phyloP scores from a whole-genome alignment of 2,113 vertebrate species.

The Thinocorus orbignyianus region DNA sequence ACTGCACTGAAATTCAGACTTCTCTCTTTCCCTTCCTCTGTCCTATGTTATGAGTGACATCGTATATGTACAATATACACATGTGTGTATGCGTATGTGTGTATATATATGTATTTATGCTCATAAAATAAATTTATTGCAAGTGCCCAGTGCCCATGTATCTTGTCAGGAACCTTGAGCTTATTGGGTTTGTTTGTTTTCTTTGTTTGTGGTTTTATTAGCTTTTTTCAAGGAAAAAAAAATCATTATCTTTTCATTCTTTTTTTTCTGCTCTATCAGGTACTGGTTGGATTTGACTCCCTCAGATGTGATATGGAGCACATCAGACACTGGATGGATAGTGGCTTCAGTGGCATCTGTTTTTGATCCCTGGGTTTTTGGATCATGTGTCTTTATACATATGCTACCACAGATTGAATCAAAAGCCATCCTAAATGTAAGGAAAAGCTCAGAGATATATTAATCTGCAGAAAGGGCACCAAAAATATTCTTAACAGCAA shows the following conservation, averaged over 20 bases:
- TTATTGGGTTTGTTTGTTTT: not conserved
- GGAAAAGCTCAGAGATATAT: not conserved
- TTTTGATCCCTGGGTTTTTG: conserved; percentile 80
- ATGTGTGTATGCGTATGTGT: not conserved
- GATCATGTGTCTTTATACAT: conserved; percentile 79
- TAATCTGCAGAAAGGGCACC: not conserved
- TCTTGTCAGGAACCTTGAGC: not conserved
- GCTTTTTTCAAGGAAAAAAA: not conserved
- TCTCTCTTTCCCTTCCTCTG: not conserved
- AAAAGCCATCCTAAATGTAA: conserved; percentile 73
- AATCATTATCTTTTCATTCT: not conserved
- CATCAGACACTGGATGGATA: conserved; percentile 85
- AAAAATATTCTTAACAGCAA: not conserved
- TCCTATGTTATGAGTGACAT: not conserved
- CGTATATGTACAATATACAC: too few species aligned
- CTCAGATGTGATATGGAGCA: conserved; percentile 74
- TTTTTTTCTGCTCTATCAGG: conserved; percentile 15
- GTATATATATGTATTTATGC: not conserved
- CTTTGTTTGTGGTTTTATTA: not conserved
- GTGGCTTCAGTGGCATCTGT: conserved; percentile 63
- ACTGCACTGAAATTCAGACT: not conserved
- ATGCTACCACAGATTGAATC: conserved; percentile 69
- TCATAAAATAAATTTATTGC: not conserved
- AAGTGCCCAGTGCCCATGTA: too few species aligned
- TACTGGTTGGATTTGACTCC: conserved; percentile 77